Percentiles rank a stretch among this genome's conserved stretches.
These are phyloP conservation scores for Prionailurus bengalensis DNA, from an alignment of 2,113 vertebrate species.

Conservation along the genomic window DNA sequence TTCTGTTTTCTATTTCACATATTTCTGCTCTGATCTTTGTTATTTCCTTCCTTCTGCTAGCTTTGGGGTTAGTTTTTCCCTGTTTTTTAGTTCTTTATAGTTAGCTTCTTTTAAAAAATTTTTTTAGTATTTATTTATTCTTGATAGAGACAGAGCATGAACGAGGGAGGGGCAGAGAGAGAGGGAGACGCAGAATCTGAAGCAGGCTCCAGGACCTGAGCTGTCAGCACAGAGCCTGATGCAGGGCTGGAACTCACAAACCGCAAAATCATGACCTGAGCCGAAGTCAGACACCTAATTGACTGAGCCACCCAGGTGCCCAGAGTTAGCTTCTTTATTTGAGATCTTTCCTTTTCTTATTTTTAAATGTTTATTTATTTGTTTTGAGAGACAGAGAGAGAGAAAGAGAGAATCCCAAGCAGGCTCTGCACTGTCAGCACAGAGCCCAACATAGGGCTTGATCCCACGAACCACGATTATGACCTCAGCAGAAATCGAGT, in stretches of 20 bases:
- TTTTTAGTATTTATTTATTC: too few relatives aligned
- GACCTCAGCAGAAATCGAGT: not conserved
- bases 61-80: not conserved
- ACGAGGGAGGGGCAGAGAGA: too few relatives aligned
- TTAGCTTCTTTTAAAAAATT: not conserved
- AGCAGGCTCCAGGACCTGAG: too few relatives aligned
- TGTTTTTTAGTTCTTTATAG: not conserved
- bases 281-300: too few relatives aligned
- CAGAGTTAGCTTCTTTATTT: not conserved
- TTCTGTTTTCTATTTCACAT: not conserved
- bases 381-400: not conserved
- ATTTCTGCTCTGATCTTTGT: not conserved
- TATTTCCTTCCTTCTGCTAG: not conserved
- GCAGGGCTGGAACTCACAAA: too few relatives aligned
- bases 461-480: not conserved
- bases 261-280: too few relatives aligned
- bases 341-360: not conserved
- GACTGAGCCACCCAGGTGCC: too few relatives aligned
- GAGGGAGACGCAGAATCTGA: too few relatives aligned
- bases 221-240: too few relatives aligned
- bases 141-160: too few relatives aligned
- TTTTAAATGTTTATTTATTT: not conserved
- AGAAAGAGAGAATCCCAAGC: not conserved
- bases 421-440: not conserved
- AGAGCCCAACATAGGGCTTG: not conserved